Percentiles rank a stretch among this genome's conserved stretches.
Evolutionary conservation across 2,888 invertebrate species (phyloP).

Genomic region (Latheticus oryzae): DNA sequence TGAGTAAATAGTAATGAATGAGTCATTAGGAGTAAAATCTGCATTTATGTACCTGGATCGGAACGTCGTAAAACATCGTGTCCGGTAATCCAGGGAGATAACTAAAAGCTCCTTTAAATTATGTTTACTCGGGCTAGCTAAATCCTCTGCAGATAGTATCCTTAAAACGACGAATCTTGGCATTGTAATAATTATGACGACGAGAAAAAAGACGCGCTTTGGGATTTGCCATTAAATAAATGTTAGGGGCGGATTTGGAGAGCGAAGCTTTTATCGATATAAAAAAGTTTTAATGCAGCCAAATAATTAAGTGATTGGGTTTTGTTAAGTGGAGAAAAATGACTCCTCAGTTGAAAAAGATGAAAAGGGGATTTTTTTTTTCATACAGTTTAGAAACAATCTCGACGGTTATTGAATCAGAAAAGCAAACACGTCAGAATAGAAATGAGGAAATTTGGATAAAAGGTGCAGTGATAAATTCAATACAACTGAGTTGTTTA

Average conservation of each 20-base stretch:
- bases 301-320: constrained; percentile 29
- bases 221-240: constrained; percentile 21
- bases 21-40: constrained; percentile 23
- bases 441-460: constrained; percentile 40
- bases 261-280: constrained; percentile 2
- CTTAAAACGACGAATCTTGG: constrained; percentile 17
- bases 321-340: constrained; percentile 4
- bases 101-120: constrained; percentile 33
- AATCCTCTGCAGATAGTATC: constrained; percentile 30
- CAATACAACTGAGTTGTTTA: constrained; percentile 37
- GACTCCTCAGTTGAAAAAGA: constrained; percentile 1
- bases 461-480: constrained; percentile 38
- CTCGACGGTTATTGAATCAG: constrained; percentile 27
- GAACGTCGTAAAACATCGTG: constrained; percentile 24
- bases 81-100: constrained; percentile 34
- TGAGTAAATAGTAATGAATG: constrained; percentile 20
- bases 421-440: constrained; percentile 38
- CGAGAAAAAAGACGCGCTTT: constrained; percentile 5
- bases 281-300: constrained; percentile 26
- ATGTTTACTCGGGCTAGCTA: constrained; percentile 24
- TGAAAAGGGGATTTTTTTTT: constrained; percentile 19
- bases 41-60: constrained; percentile 28
- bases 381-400: constrained; percentile 30
- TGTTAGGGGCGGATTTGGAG: constrained; percentile 2
- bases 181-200: constrained; percentile 23